Evolutionary conservation across 2,888 invertebrate species (phyloP), one percentile per base, ranked within the genome.

Genomic region (Trichacis sp.): DNA sequence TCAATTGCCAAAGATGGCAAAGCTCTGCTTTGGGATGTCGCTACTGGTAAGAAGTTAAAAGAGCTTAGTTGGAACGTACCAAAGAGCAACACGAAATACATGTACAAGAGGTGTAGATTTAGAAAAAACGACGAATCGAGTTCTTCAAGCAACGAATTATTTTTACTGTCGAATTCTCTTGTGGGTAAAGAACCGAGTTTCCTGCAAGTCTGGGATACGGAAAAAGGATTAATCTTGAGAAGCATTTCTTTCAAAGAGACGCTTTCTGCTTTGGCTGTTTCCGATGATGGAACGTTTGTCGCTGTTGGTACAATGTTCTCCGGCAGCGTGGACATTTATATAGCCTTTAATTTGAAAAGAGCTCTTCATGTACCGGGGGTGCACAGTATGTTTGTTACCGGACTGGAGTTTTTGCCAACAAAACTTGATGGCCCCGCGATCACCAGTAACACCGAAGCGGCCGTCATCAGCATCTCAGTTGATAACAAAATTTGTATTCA

Each of bases 301-400:
- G 96, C 95, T 56, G 90, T 96, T 12, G 98, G 97, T 6, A 96
- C 96, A 38, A 96, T 97, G 93, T 93, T 93, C 79, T 93, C 93
- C 58, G 97, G 97, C 47, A 94, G 93, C 74, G 94, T 98, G 11
- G 91, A 93, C 70, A 92, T 98, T 72, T 95, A 94, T 79, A 89
- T 96, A 70, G 93, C 95, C 45, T 97, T 96, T 84, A 97, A 94
- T 85, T 88, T 98, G 77, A 94, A 96, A 93, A 90, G 91, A 76
- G 90, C 95, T 68, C 88, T 96, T 75, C 92, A 93, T 85, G 91
- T 97, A 81, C 87, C 89, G 70, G 89, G 90, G 79, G 95, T 95
- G 66, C 98, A 98, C 88, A 93, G 92, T 78, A 96, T 97, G 91
- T 99, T 99, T 87, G 94, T 99, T 68, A 98, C 98, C 51, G 97